These are phyloP conservation scores for Phenganax marumi DNA, from an alignment of 92 coral and sea anemone species.

Conservation along the genomic window DNA sequence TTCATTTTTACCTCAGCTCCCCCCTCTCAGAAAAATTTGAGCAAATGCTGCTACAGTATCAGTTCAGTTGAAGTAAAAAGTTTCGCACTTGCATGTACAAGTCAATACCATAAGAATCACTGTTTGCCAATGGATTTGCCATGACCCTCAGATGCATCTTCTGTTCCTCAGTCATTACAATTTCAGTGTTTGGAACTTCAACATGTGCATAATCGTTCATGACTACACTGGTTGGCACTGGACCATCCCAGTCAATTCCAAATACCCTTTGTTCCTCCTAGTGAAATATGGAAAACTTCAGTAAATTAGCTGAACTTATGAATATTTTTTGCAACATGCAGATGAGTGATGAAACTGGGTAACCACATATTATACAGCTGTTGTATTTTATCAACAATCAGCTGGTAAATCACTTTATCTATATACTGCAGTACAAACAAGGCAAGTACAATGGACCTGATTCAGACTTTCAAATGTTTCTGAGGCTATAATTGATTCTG, in stretches of 20 bases:
- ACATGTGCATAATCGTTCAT: conserved; percentile 31
- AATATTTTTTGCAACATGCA: background rate
- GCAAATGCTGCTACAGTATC: no score
- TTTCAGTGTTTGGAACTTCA: conserved; percentile 42
- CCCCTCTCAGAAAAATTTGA: no score
- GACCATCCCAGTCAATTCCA: conserved; percentile 63
- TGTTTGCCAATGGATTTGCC: conserved; percentile 44
- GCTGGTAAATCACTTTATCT: no score
- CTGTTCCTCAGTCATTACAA: conserved; percentile 38
- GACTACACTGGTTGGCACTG: conserved; percentile 34
- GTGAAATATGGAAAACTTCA: background rate
- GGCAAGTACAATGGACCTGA: no score
- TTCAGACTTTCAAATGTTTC: no score
- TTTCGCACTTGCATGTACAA: conserved; percentile 42
- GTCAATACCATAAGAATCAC: conserved; percentile 52
- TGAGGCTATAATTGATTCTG: no score
- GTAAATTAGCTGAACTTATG: no score
- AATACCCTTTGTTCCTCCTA: conserved; percentile 44
- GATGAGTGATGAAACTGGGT: no score
- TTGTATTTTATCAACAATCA: no score
- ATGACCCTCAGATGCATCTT: conserved; percentile 17
- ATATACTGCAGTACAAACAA: no score
- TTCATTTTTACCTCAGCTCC: no score
- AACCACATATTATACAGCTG: no score
- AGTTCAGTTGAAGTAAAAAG: conserved; percentile 21